Evolutionary conservation across 2,888 invertebrate species (phyloP), one percentile per base, ranked within the genome.

Genomic region (Latrodectus hesperus): DNA sequence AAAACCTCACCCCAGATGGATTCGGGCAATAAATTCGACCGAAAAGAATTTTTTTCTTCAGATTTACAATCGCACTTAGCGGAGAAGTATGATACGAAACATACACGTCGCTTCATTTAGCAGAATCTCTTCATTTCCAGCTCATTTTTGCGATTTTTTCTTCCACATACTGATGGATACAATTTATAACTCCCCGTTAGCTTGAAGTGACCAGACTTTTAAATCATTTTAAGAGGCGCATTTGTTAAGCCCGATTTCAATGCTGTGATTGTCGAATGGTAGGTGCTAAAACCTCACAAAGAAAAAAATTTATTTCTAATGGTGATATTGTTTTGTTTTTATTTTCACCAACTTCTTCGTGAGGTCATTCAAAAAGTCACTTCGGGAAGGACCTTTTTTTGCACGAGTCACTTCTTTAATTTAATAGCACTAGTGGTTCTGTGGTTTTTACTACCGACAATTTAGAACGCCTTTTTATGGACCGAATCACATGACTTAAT

Each of bases 191-290:
- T 9, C 67, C 52, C 38, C 75, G 64, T 22, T 53, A 38, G 38
- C 52, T 76, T 26, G 52, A n/a, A 51, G 16, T 17, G 53, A 52
- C 68, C 70, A 65, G 71, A 38, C 17, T 75, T n/a, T 65, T 86
- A 86, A 86, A 86, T 86, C 85, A 86, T 75, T 79, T 75, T 80
- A 86, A 86, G 85, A 86, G 85, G n/a, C 60, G 71, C 85, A 80
- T 86, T 86, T 65, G 80, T 86, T 80, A 76, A 55, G 49, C 49
- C 38, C 16, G 49, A 53, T 71, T 78, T 65, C 77, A 73, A 72
- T 67, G 78, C 71, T 49, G 75, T 38, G 75, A 80, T 80, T 75
- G 80, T 79, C 64, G 75, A 75, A n/a, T 75, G 80, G 75, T 86
- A 86, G 84, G 84, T 84, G 84, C 70, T 84, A 84, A 84, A 71